Percentiles rank a stretch among this genome's conserved stretches.
Conservation (phyloP, 2,888 invertebrate species). For the Sminthurinus aureus region DNA sequence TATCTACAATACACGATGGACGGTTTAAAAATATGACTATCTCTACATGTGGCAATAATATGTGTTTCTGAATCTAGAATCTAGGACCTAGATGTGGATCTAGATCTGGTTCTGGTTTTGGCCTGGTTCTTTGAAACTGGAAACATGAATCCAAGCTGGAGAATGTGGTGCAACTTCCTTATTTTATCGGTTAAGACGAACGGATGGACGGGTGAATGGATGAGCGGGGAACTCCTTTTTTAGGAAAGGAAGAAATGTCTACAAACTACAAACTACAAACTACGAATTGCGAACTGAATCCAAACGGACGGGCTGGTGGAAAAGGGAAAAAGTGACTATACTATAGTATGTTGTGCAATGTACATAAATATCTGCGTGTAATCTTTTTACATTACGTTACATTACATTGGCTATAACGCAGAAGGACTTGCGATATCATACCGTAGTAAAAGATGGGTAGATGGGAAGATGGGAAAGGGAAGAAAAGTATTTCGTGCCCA, state of each 20-base stretch:
- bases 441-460: background rate
- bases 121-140: too few species aligned
- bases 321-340: background rate
- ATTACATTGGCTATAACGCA: background rate
- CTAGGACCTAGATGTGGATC: too few species aligned
- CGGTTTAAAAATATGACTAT: too few species aligned
- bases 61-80: too few species aligned
- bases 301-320: background rate
- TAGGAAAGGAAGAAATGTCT: too few species aligned
- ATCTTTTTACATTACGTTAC: background rate
- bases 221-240: too few species aligned
- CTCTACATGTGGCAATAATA: too few species aligned
- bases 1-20: too few species aligned
- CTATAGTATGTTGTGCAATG: background rate
- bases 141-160: background rate
- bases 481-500: conserved; percentile 4
- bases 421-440: background rate
- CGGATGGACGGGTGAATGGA: too few species aligned
- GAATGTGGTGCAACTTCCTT: background rate
- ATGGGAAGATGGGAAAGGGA: background rate
- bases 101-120: too few species aligned
- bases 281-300: too few species aligned
- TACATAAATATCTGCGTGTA: background rate
- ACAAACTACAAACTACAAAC: too few species aligned
- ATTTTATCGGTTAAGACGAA: background rate